Evolutionary conservation across 2,888 invertebrate genomes (phyloP).

Genomic region (Pterobdella sp.): DNA sequence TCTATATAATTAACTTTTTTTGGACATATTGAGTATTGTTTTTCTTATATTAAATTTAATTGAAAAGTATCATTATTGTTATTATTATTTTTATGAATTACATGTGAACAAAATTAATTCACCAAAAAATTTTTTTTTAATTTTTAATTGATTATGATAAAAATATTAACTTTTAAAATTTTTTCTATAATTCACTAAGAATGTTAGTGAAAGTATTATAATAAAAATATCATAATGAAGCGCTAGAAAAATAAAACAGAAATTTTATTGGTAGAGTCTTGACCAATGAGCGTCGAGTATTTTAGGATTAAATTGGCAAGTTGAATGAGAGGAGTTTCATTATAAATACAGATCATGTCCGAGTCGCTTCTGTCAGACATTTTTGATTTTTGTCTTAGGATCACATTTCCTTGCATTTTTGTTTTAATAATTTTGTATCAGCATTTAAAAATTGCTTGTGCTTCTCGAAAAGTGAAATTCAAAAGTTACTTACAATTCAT

Average conservation of each 20-base stretch:
- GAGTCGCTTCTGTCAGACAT: conserved; percentile 39
- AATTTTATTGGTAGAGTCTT: conserved; percentile 12
- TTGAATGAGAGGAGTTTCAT: conserved; percentile 80
- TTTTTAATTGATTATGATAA: too few relatives aligned
- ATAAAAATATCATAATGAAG: conserved; percentile 4
- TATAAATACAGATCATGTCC: conserved; percentile 79
- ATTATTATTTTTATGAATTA: too few relatives aligned
- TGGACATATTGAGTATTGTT: too few relatives aligned
- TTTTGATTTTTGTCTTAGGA: neutral
- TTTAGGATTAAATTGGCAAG: conserved; percentile 32
- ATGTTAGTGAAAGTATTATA: too few relatives aligned
- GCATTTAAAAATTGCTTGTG: neutral
- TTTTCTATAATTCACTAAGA: too few relatives aligned
- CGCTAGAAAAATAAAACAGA: neutral
- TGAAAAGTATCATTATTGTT: too few relatives aligned
- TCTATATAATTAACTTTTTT: too few relatives aligned
- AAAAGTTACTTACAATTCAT: neutral
- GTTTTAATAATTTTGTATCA: neutral
- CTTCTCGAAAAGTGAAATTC: neutral
- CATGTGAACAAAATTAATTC: too few relatives aligned
- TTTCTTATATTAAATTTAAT: too few relatives aligned
- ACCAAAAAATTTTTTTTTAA: too few relatives aligned
- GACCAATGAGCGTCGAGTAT: conserved; percentile 33
- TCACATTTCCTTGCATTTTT: neutral
- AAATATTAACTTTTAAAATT: too few relatives aligned